Base-by-base conservation (phyloP, 2,113 vertebrate genomes). In the Dendropsophus ebraccatus region DNA sequence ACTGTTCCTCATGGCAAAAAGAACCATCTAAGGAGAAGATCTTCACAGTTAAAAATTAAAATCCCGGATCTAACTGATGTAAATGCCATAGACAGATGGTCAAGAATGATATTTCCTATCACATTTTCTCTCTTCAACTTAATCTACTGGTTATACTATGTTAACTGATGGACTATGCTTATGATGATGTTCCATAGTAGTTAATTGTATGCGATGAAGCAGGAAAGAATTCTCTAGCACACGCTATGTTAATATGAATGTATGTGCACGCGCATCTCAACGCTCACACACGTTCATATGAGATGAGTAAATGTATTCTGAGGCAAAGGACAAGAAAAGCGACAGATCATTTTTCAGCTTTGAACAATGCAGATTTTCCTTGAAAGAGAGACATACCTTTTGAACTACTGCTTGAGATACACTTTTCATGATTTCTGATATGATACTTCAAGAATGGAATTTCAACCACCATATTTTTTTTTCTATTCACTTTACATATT, bases 121-220 rank as follows among this genome's bases (percentile, higher is more conserved):
- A 95, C 93, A 14, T 99, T 99, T 93, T 97, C 97, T 90, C 95
- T 99, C 90, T 99, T 99, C 93, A 99, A 99, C 92, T 86, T 99
- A 88, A 97, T 99, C 93, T 99, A 99, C 93, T 99, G 98, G 98
- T 96, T 99, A 89, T 99, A 99, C 90, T 99, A 99, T 84, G 96
- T 99, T 93, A 98, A 99, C 93, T 99, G 96, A 97, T 82, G 91
- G 92, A 92, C 92, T 92, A 88, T 88, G 91, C 90, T 92, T 81
- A 90, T 88, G 90, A 30, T 89, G 90, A 89, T 88, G 92, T 89
- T 88, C 91, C 92, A 89, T 86, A 81, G 78, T 93, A 91, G 94
- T 93, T 92, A 90, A 93, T 90, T 94, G 94, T 95, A 93, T 95
- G 91, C 90, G 89, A 87, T 88, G 90, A 87, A 89, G 87, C 85